phyloP scores from a whole-genome alignment of 2,113 vertebrate species.

The Paracanthobrama guichenoti region DNA sequence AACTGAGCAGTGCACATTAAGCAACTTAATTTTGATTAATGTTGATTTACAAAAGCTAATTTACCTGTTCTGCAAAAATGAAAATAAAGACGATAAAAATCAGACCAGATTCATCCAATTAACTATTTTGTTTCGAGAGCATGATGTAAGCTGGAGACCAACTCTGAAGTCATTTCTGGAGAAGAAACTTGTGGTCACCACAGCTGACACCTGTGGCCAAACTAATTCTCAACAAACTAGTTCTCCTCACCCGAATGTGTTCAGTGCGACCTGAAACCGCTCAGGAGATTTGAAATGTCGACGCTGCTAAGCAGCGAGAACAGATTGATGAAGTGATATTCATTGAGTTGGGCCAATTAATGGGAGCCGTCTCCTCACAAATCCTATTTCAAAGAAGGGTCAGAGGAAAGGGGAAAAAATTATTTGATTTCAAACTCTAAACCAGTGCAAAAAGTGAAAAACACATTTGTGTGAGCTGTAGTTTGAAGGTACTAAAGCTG shows the following conservation, averaged over 20 bases:
- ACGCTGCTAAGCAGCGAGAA: not conserved
- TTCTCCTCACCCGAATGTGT: not conserved
- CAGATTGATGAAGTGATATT: slow-evolving; percentile 29
- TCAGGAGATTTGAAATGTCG: slow-evolving; percentile 27
- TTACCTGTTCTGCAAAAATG: not conserved
- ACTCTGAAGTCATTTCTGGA: slow-evolving; percentile 11
- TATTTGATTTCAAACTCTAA: not conserved
- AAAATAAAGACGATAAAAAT: not conserved
- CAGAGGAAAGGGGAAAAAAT: not conserved
- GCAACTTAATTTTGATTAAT: not conserved
- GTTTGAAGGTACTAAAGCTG: not conserved
- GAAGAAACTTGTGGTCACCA: slow-evolving; percentile 2
- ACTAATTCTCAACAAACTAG: not conserved
- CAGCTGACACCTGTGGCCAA: slow-evolving; percentile 37
- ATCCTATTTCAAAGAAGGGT: not conserved
- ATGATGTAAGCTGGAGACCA: not conserved
- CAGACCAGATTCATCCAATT: not conserved
- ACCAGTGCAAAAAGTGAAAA: not conserved
- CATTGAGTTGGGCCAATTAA: not conserved
- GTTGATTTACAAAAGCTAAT: not conserved
- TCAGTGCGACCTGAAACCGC: not conserved
- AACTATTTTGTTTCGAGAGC: not conserved
- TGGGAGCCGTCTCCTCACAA: not conserved
- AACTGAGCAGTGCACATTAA: not conserved
- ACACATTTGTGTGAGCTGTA: not conserved